Conservation (phyloP, 2,888 invertebrate species). For the Aproaerema taeniolella region DNA sequence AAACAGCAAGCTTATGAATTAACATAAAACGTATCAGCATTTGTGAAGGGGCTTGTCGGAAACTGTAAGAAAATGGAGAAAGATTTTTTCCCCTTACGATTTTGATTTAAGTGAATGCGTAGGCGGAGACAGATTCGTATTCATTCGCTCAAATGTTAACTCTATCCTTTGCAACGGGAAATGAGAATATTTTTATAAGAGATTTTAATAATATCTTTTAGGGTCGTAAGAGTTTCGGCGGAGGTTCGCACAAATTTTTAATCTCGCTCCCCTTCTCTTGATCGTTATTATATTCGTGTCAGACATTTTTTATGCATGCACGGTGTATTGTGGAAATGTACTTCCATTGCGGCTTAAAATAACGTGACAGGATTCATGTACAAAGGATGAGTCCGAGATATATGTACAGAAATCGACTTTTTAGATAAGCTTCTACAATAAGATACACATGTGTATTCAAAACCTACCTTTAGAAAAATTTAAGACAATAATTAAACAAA, state of each 20-base stretch:
- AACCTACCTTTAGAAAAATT: too few relatives aligned
- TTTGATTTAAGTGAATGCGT: constrained; percentile 23
- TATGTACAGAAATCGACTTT: too few relatives aligned
- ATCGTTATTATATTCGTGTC: constrained; percentile 1
- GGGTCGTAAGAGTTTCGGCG: neutral
- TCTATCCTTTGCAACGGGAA: neutral
- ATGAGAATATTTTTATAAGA: neutral
- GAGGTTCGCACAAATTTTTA: neutral
- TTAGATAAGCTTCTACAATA: too few relatives aligned
- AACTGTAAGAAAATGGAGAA: constrained; percentile 22
- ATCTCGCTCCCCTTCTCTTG: neutral
- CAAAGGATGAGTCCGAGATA: too few relatives aligned
- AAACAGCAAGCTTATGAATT: constrained; percentile 4
- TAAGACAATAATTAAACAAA: too few relatives aligned
- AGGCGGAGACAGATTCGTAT: constrained; percentile 9
- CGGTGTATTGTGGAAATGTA: neutral
- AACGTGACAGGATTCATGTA: too few relatives aligned
- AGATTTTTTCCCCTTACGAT: constrained; percentile 21
- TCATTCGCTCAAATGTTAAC: constrained; percentile 4
- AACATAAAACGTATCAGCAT: constrained; percentile 13
- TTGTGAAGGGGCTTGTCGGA: constrained; percentile 16
- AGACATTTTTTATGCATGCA: neutral
- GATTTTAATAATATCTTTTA: neutral
- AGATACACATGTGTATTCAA: too few relatives aligned
- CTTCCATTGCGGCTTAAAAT: neutral